Evolutionary conservation across 2,888 invertebrate genomes (phyloP), one percentile per base, ranked within the genome.

Genomic region (Diadegma fenestrale): DNA sequence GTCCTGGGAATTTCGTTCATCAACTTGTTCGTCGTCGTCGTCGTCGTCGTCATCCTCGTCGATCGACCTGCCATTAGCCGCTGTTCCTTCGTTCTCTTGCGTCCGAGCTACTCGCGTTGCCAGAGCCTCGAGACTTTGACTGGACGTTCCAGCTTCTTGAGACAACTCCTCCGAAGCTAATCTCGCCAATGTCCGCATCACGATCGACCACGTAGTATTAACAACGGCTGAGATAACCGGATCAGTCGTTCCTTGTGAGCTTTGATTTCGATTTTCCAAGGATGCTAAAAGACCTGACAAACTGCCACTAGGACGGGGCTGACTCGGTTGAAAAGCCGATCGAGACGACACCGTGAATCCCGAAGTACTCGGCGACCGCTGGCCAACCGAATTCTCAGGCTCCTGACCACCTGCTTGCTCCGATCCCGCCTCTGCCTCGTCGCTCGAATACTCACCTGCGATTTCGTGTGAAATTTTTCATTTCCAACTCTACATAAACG

Each of bases 311-410:
- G 73, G 78, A 19, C 89, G 88, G 5, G 90, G 89, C 58, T 89
- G 87, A 45, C 91, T 92, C 1, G 93, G 93, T 51, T 93, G 92
- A 87, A 94, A 94, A 2, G 94, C 93, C 3, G 94, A 94, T 6
- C 90, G 90, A 14, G 90, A 91, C 4, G 92, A 92, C 17, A 92
- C 89, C 5, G 91, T 92, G 63, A 92, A 93, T 14, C 89, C 86
- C 6, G 88, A 88, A 12, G 85, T 84, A 8, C 85, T 83, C 1
- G 87, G 81, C 58, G 87, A 72, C 58, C 84, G 76, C 30, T 45
- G 71, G 7, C 48, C 22, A 19, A n/a, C 61, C 4, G 73, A n/a
- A 33, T 26, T 26, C 12, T 19, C 37, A 17, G 22, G 14, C 12
- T 68, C 68, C 30, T 58, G 79, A 17, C 14, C 66, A n/a, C 19